Conservation (phyloP, 2,888 invertebrate species). For the Cancer borealis region DNA sequence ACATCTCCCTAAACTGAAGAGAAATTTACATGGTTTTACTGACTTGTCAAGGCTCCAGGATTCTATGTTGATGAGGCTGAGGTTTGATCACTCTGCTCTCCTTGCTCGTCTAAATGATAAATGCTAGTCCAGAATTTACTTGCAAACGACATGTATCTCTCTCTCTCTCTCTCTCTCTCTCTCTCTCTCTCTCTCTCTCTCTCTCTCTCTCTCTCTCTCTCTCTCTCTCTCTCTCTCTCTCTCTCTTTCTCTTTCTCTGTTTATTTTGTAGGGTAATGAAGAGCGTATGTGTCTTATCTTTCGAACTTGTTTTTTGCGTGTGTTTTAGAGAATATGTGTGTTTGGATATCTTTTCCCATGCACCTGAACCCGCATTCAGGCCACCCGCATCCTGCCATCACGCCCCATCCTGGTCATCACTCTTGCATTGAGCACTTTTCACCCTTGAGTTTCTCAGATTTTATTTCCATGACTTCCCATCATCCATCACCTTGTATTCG, state of each 20-base stretch:
- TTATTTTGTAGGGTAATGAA: not conserved
- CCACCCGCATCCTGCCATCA: not conserved
- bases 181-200: constrained; percentile 39
- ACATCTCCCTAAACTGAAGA: not conserved
- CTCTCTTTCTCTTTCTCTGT: not conserved
- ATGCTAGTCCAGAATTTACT: not conserved
- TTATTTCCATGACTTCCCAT: not conserved
- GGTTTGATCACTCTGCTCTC: not conserved
- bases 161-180: constrained; percentile 45
- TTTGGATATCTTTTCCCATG: not conserved
- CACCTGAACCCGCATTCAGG: not conserved
- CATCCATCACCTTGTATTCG: not conserved
- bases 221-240: constrained; percentile 45
- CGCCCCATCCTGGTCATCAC: not conserved
- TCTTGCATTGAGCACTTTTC: not conserved
- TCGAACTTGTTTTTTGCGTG: not conserved
- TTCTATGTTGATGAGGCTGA: not conserved
- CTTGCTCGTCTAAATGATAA: not conserved
- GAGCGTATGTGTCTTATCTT: not conserved
- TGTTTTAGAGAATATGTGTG: not conserved
- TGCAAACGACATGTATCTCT: not conserved
- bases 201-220: constrained; percentile 50
- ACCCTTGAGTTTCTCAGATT: not conserved
- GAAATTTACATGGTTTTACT: not conserved
- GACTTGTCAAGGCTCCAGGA: not conserved